A percentile compares a stretch with the other conserved stretches of the same genome.
Conservation (phyloP, 2,888 invertebrate species). For the Netelia fuscicornis region DNA sequence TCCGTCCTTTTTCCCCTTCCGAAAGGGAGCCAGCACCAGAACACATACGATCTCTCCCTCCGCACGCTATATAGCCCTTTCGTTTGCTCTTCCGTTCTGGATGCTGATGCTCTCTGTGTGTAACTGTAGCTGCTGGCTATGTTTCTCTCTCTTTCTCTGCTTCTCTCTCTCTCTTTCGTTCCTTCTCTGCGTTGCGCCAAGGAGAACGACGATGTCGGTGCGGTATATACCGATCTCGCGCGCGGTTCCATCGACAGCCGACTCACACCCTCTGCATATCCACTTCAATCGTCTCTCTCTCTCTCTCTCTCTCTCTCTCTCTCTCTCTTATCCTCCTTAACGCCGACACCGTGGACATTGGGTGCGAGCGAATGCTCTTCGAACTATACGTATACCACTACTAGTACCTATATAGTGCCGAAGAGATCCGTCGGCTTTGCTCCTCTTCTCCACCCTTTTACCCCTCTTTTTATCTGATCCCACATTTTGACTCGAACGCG, state of each 20-base stretch:
- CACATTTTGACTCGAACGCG: constrained; percentile 71
- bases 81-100: constrained; percentile 39
- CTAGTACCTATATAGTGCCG: constrained; percentile 16
- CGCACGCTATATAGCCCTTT: constrained; percentile 38
- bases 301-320: constrained; percentile 36
- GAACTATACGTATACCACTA: constrained; percentile 39
- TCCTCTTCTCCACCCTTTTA: constrained; percentile 32
- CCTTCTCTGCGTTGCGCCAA: constrained; percentile 8
- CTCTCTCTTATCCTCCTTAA: constrained; percentile 54
- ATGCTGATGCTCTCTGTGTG: constrained; percentile 24
- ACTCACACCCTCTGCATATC: constrained; percentile 69
- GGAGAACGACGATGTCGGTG: constrained; percentile 39
- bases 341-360: constrained; percentile 53
- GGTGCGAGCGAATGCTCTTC: constrained; percentile 24
- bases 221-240: constrained; percentile 54
- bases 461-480: constrained; percentile 68
- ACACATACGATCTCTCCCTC: constrained; percentile 49
- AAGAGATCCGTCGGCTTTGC: constrained; percentile 50
- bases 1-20: constrained; percentile 26
- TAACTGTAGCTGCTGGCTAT: constrained; percentile 35
- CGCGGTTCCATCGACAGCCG: constrained; percentile 55
- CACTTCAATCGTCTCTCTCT: constrained; percentile 64
- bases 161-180: background rate
- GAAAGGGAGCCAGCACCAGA: constrained; percentile 51
- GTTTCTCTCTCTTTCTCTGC: background rate